Percentiles rank a stretch among this genome's conserved stretches.
Conservation (phyloP, 2,888 invertebrate species). For the Dolichomitus sp. region DNA sequence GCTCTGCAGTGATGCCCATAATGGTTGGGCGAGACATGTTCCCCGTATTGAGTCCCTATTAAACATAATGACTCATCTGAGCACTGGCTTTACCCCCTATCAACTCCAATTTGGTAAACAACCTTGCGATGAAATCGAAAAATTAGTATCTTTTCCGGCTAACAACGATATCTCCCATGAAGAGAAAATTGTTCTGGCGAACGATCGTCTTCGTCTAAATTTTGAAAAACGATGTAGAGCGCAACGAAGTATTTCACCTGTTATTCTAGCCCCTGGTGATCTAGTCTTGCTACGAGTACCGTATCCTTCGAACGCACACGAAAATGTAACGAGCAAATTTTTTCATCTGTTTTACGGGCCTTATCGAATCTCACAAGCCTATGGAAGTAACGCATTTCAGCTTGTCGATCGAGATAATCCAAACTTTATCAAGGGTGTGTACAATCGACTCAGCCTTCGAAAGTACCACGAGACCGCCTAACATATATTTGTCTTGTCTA, state of each 20-base stretch:
- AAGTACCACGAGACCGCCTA: no score
- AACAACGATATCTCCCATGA: background rate
- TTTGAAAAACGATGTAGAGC: background rate
- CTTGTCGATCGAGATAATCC: background rate
- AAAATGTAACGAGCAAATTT: background rate
- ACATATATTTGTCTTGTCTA: no score
- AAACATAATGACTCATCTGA: background rate
- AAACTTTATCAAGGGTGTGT: no score
- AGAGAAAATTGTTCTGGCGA: background rate
- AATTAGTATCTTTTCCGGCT: background rate
- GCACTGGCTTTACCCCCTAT: background rate
- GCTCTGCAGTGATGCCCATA: background rate
- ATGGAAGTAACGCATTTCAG: background rate
- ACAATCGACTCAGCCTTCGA: no score
- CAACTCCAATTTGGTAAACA: background rate
- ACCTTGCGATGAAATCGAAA: background rate
- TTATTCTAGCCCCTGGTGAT: background rate
- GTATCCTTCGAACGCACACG: background rate
- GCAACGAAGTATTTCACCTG: background rate
- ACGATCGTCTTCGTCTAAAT: background rate
- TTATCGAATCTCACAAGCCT: background rate
- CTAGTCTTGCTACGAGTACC: background rate
- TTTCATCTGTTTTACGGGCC: background rate
- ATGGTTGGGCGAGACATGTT: background rate
- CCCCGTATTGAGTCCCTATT: background rate